Percentiles rank a stretch among this genome's conserved stretches.
phyloP scores from a whole-genome alignment of 2,888 invertebrate genomes.

The Eupithecia subumbrata region DNA sequence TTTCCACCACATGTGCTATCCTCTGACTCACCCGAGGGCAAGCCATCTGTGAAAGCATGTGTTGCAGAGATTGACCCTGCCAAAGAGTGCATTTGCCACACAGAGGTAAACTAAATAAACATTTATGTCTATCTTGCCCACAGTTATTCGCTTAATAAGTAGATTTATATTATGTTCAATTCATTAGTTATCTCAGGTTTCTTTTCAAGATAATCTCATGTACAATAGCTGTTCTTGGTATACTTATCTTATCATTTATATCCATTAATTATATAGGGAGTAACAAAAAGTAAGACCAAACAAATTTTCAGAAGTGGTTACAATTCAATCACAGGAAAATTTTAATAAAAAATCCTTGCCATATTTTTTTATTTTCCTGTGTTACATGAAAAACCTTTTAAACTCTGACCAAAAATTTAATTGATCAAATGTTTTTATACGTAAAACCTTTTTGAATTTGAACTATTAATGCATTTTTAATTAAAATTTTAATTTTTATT shows the following conservation, averaged over 20 bases:
- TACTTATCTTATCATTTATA: background rate
- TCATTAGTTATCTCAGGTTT: background rate
- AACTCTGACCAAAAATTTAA: too few relatives aligned
- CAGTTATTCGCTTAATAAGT: background rate
- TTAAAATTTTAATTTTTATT: too few relatives aligned
- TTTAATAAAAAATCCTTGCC: background rate
- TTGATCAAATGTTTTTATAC: too few relatives aligned
- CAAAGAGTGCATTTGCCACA: conserved; percentile 92
- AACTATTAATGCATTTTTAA: too few relatives aligned
- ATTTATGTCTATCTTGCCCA: background rate
- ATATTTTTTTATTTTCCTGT: too few relatives aligned
- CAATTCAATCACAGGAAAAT: background rate
- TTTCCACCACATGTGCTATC: conserved; percentile 85
- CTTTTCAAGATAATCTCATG: background rate
- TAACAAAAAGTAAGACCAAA: background rate
- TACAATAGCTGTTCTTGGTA: background rate
- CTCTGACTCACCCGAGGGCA: conserved; percentile 63
- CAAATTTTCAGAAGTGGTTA: background rate
- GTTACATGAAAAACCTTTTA: too few relatives aligned
- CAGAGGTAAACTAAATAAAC: conserved; percentile 82
- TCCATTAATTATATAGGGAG: too few relatives aligned
- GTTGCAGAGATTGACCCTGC: conserved; percentile 87
- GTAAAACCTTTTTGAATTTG: too few relatives aligned
- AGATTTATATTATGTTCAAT: too few relatives aligned
- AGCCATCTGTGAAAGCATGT: conserved; percentile 81